Evolutionary conservation across 30 jellyfish, hydroid and myxozoan genomes (phyloP).

Genomic region (Sanderia malayensis): DNA sequence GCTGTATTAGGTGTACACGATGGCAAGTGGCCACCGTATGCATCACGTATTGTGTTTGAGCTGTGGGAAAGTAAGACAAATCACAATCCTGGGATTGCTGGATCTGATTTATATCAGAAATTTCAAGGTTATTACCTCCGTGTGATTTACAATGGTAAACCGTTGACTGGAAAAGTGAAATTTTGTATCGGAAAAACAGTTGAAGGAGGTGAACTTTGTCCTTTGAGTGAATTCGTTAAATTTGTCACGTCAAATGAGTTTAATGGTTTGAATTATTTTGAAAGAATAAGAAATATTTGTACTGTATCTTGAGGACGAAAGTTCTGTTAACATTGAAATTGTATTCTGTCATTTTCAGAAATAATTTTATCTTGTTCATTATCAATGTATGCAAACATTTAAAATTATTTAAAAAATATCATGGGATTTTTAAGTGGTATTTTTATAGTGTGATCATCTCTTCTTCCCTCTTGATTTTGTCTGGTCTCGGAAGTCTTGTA

Average conservation of each 20-base stretch:
- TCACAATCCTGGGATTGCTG: neutral
- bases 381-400: too few relatives aligned
- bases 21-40: conserved; percentile 98
- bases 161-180: conserved; percentile 39
- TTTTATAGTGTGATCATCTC: too few relatives aligned
- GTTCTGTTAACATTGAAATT: too few relatives aligned
- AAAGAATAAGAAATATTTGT: conserved; percentile 43
- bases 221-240: conserved; percentile 39
- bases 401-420: too few relatives aligned
- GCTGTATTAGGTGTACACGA: conserved; percentile 54
- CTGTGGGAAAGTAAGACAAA: conserved; percentile 52
- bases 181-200: conserved; percentile 40
- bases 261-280: conserved; percentile 40
- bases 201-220: conserved; percentile 70
- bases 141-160: conserved; percentile 57
- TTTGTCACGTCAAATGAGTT: conserved; percentile 49
- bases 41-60: conserved; percentile 90
- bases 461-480: too few relatives aligned
- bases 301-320: conserved; percentile 31
- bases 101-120: neutral
- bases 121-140: conserved; percentile 26
- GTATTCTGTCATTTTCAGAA: too few relatives aligned
- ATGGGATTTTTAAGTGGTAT: too few relatives aligned
- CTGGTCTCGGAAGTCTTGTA: too few relatives aligned
- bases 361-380: too few relatives aligned